These are phyloP conservation scores for Sphaerophoria rueppellii DNA, from an alignment of 2,888 invertebrate species.

Conservation along the genomic window DNA sequence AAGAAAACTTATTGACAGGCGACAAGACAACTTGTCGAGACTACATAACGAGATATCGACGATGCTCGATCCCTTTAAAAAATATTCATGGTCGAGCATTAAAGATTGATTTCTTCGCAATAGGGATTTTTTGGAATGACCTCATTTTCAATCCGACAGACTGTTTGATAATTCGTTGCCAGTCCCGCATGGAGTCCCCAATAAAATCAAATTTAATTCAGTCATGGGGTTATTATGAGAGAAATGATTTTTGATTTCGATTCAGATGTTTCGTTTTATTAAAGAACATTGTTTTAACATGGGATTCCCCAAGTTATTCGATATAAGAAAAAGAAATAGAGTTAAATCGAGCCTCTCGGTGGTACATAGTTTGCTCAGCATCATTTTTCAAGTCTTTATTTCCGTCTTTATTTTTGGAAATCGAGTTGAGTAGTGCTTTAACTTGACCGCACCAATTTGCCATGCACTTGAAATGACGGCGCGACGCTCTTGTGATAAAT, in stretches of 20 bases:
- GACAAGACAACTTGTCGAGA: conserved; percentile 57
- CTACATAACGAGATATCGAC: conserved; percentile 34
- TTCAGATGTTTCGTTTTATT: background rate
- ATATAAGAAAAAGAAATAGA: no score
- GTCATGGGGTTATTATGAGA: background rate
- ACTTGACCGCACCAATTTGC: conserved; percentile 44
- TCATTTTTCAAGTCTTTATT: conserved; percentile 17
- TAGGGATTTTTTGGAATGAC: conserved; percentile 33
- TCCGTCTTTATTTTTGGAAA: conserved; percentile 2
- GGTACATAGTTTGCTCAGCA: background rate
- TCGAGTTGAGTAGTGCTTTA: background rate
- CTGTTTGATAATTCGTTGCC: conserved; percentile 45
- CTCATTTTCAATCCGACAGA: conserved; percentile 27
- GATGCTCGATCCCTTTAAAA: conserved; percentile 11
- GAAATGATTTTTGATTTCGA: conserved; percentile 13
- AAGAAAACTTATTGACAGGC: conserved; percentile 52
- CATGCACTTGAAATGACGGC: conserved; percentile 35
- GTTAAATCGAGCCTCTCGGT: background rate
- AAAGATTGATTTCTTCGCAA: conserved; percentile 13
- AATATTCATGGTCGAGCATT: background rate
- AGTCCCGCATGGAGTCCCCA: conserved; percentile 13
- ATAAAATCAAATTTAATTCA: conserved; percentile 1
- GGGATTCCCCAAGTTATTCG: no score
- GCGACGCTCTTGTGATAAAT: conserved; percentile 64
- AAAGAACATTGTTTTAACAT: background rate